Evolutionary conservation across 1,140 invertebrate species (phyloP).

Genomic region (Steinernema feltiae): DNA sequence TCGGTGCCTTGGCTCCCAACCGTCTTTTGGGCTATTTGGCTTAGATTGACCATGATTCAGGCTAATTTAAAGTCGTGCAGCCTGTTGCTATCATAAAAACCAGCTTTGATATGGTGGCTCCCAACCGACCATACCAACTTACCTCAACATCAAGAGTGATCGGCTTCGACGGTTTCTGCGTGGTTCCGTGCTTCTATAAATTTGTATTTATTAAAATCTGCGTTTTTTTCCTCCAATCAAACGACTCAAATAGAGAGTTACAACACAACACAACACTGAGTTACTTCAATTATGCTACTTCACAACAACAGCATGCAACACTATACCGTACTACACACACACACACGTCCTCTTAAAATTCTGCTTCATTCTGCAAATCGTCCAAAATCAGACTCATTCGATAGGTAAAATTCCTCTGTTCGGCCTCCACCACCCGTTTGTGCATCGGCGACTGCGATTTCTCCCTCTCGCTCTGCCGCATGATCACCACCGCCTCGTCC

Average conservation of each 20-base stretch:
- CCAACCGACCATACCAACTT: slow-evolving; percentile 36
- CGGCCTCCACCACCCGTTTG: slow-evolving; percentile 19
- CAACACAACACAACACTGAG: slow-evolving; percentile 21
- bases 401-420: slow-evolving; percentile 44
- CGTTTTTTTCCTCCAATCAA: slow-evolving; percentile 15
- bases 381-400: slow-evolving; percentile 52
- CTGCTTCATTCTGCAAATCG: slow-evolving; percentile 40
- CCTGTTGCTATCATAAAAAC: too few species aligned
- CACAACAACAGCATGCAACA: slow-evolving; percentile 9
- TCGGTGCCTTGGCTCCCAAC: too few species aligned
- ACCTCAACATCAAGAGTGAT: slow-evolving; percentile 78
- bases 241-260: slow-evolving; percentile 17
- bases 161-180: slow-evolving; percentile 84
- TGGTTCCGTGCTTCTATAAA: slow-evolving; percentile 86
- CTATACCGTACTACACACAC: neutral
- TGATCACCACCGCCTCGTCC: neutral
- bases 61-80: too few species aligned
- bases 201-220: slow-evolving; percentile 37
- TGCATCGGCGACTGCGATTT: slow-evolving; percentile 19
- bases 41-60: too few species aligned
- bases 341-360: slow-evolving; percentile 22
- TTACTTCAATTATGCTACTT: neutral
- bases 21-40: too few species aligned
- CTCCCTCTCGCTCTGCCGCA: slow-evolving; percentile 18
- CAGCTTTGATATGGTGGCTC: too few species aligned